A percentile compares a stretch with the other conserved stretches of the same genome.
phyloP scores from a whole-genome alignment of 2,888 invertebrate genomes.

The Coleophora flavipennella region DNA sequence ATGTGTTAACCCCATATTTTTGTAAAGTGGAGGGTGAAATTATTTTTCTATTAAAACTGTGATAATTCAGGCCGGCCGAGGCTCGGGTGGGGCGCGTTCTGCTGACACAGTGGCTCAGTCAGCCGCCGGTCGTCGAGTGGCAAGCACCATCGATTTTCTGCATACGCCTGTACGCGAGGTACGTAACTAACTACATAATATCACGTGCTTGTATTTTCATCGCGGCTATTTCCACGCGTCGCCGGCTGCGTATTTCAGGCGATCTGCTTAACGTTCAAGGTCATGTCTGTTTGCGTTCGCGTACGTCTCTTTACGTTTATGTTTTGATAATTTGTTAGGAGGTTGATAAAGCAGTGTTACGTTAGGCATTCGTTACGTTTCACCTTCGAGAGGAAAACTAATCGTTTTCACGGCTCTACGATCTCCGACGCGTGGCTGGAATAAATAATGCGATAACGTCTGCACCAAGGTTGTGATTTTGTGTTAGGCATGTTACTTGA shows the following conservation, averaged over 20 bases:
- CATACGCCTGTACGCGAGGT: conserved; percentile 62
- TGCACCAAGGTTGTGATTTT: conserved; percentile 29
- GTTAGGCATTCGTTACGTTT: conserved; percentile 30
- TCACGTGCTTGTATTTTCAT: conserved; percentile 68
- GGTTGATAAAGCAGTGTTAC: conserved; percentile 24
- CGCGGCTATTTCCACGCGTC: conserved; percentile 62
- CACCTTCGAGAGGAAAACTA: conserved; percentile 38
- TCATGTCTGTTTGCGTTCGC: conserved; percentile 61
- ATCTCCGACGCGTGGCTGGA: conserved; percentile 38
- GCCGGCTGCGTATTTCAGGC: conserved; percentile 53
- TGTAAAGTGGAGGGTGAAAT: conserved; percentile 44
- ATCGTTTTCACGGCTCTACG: conserved; percentile 50
- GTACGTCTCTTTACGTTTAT: conserved; percentile 38
- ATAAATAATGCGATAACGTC: conserved; percentile 46
- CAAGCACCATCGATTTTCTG: conserved; percentile 70
- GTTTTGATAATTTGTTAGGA: conserved; percentile 40
- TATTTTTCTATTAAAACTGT: conserved; percentile 51
- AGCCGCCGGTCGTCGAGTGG: conserved; percentile 67
- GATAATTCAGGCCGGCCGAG: conserved; percentile 56
- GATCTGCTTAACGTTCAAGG: conserved; percentile 67
- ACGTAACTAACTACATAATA: conserved; percentile 45
- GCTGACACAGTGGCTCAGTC: conserved; percentile 75
- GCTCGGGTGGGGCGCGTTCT: conserved; percentile 65
- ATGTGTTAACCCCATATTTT: conserved; percentile 31
- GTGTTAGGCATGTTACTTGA: conserved; percentile 17